These are phyloP conservation scores for Ciona savignyi DNA, from an alignment of 23 tunicate species.

Conservation along the genomic window DNA sequence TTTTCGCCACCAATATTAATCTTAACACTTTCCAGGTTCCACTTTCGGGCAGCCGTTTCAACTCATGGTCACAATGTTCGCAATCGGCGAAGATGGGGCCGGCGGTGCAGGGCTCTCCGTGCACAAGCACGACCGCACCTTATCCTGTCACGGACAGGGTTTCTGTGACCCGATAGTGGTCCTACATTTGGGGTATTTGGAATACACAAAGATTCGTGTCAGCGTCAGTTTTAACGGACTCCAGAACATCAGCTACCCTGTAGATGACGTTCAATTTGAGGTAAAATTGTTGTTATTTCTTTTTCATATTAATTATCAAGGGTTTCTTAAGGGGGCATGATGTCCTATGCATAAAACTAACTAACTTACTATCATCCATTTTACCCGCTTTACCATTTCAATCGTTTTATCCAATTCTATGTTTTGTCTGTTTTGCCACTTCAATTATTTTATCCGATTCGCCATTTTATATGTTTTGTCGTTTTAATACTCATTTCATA, in stretches of 20 bases:
- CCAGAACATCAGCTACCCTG: conserved; percentile 31
- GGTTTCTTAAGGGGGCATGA: no score
- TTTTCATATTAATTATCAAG: no score
- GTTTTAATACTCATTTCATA: no score
- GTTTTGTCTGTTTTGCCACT: no score
- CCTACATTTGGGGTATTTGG: conserved; percentile 74
- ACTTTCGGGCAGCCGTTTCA: conserved; percentile 25
- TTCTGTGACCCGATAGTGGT: conserved; percentile 79
- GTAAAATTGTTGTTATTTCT: conserved; percentile 36
- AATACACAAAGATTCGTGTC: conserved; percentile 39
- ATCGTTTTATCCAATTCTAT: no score
- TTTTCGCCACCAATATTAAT: neutral
- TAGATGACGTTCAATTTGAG: conserved; percentile 58
- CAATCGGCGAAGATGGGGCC: conserved; percentile 61
- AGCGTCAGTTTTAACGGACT: conserved; percentile 39
- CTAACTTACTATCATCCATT: no score
- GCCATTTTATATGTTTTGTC: no score
- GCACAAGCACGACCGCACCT: conserved; percentile 29
- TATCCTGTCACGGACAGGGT: conserved; percentile 28
- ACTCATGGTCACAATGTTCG: conserved; percentile 44
- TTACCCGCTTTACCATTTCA: no score
- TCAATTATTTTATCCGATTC: no score
- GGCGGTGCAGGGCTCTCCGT: conserved; percentile 44
- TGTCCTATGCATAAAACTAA: no score
- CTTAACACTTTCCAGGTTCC: conserved; percentile 32